Evolutionary conservation across 2,113 vertebrate genomes (phyloP), one percentile per base, ranked within the genome.

Genomic region (Cololabis saira): DNA sequence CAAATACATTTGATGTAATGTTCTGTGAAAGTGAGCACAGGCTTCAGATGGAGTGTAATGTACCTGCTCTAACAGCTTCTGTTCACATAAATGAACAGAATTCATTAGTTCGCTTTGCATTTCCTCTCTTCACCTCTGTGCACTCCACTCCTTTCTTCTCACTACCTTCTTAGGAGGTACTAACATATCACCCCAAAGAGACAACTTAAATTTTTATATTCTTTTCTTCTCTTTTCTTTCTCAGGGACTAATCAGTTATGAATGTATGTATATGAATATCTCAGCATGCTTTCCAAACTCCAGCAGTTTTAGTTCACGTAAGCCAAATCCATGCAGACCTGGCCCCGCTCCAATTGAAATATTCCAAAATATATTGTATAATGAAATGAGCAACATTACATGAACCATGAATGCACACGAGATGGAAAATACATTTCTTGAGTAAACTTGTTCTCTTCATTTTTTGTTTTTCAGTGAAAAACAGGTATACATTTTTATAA

Each of bases 51-150:
- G 24, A 56, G 50, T 56, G 12, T 21, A 27, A 65, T 8, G 10
- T 33, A 53, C n/a, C 48, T 49, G 1, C 50, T 19, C 44, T 19
- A 44, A 61, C 37, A 66, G 21, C 9, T 22, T 60, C 17, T 67
- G 18, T 3, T 47, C 11, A 44, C 37, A 54, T 24, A 69, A 64
- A 40, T 65, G 13, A 44, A 17, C 4, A 0, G 15, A 50, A 56
- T 45, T 71, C 45, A 74, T 65, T 61, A 62, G 45, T 27, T 18
- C 12, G 13, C 43, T 60, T 24, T 18, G 19, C 42, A n/a, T 50
- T 51, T 57, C 9, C 19, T 51, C 33, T 61, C 11, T 19, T 2
- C 18, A 42, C 9, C 19, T 51, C 42, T 61, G 13, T 19, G 3
- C 18, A 42, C 33, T 37, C 33, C 33, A 37, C 33, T 37, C 33